These are phyloP conservation scores for Electrona antarctica DNA, from an alignment of 2,113 vertebrate genomes.

Conservation along the genomic window DNA sequence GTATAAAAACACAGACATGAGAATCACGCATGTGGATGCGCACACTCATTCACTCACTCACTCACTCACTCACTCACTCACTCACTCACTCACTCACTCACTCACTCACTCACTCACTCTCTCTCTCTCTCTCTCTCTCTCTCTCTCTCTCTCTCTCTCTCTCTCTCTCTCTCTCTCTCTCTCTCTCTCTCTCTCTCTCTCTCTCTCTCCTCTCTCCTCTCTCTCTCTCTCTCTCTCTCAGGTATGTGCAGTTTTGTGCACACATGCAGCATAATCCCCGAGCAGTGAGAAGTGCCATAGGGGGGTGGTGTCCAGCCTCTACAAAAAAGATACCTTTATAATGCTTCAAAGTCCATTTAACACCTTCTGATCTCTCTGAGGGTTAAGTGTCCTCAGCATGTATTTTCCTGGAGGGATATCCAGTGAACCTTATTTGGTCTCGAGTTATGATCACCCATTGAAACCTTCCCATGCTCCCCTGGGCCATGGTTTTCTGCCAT, in stretches of 20 bases:
- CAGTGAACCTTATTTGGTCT: conserved; percentile 28
- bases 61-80: too few relatives aligned
- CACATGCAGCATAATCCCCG: not conserved
- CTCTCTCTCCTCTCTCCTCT: too few relatives aligned
- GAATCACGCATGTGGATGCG: not conserved
- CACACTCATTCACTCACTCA: not conserved
- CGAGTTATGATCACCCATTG: conserved; percentile 46
- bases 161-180: too few relatives aligned
- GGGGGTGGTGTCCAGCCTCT: not conserved
- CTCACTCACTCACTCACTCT: too few relatives aligned
- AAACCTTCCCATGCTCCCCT: conserved; percentile 53
- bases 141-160: too few relatives aligned
- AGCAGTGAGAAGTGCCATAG: not conserved
- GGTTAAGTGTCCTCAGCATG: conserved; percentile 24
- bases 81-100: too few relatives aligned
- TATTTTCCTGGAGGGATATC: conserved; percentile 27
- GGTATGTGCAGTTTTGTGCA: too few relatives aligned
- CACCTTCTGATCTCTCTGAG: not conserved
- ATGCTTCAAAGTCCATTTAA: not conserved
- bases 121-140: too few relatives aligned
- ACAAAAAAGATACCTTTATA: not conserved
- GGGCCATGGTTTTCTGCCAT: conserved; percentile 51
- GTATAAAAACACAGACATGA: not conserved
- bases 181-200: too few relatives aligned
- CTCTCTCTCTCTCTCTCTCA: too few relatives aligned